A percentile compares a stretch with the other conserved stretches of the same genome.
Evolutionary conservation across 1,140 invertebrate species (phyloP).

Genomic region (Ylistrum balloti): DNA sequence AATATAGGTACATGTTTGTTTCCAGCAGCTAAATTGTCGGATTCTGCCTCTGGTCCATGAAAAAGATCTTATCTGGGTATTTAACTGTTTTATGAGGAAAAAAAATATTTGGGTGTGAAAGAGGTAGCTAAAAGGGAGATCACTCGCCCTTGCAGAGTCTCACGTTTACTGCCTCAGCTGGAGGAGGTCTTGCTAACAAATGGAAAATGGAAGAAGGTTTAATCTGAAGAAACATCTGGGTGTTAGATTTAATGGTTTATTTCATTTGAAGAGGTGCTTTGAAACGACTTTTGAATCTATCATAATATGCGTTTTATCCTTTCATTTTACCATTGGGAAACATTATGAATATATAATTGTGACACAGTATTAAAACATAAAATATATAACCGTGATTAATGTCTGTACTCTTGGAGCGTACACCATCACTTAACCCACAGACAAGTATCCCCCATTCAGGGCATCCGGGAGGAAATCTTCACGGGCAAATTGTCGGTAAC

Average conservation of each 20-base stretch:
- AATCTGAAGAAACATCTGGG: not conserved
- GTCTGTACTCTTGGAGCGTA: not conserved
- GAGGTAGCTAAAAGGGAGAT: not conserved
- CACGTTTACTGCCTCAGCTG: not conserved
- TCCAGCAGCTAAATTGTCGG: not conserved
- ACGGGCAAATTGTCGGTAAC: not conserved
- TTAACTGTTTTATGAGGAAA: not conserved
- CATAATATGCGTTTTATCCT: slow-evolving; percentile 19
- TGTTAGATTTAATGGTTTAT: slow-evolving; percentile 12
- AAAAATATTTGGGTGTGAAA: not conserved
- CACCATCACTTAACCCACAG: not conserved
- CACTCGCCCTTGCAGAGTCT: not conserved
- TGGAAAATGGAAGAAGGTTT: not conserved
- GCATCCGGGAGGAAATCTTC: not conserved
- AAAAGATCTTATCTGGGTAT: not conserved
- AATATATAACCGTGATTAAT: not conserved
- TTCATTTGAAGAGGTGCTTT: not conserved
- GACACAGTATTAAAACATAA: not conserved
- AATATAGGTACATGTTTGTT: not conserved
- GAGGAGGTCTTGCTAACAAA: not conserved
- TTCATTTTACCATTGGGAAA: not conserved
- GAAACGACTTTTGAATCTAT: slow-evolving; percentile 25
- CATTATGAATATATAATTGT: slow-evolving; percentile 29
- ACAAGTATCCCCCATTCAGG: not conserved
- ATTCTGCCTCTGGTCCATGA: not conserved